Conservation (phyloP, 2,113 vertebrate genomes). For the Abramis brama region DNA sequence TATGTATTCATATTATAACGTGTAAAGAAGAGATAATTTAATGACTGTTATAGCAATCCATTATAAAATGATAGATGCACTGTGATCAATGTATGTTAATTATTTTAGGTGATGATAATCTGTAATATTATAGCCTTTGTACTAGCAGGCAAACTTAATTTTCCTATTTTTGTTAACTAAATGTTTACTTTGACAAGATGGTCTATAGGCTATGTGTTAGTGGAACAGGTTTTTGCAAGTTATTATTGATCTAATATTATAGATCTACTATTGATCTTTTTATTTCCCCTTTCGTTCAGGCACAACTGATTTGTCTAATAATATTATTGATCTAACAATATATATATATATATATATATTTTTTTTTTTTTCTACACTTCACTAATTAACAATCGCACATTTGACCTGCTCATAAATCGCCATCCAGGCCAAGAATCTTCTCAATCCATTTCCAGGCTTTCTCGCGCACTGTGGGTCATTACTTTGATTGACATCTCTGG, state of each 20-base stretch:
- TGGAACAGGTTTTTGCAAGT: neutral
- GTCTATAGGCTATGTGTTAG: neutral
- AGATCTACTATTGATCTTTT: too few relatives aligned
- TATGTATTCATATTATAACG: neutral
- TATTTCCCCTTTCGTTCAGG: too few relatives aligned
- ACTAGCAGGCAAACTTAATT: neutral
- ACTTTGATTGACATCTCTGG: conserved; percentile 66
- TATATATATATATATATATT: too few relatives aligned
- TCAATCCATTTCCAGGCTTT: conserved; percentile 65
- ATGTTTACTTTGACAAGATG: neutral
- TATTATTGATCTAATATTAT: neutral
- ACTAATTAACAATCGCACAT: neutral
- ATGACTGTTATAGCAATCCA: too few relatives aligned
- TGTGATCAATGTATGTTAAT: neutral
- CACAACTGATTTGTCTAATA: too few relatives aligned
- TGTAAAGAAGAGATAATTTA: neutral
- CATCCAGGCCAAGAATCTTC: neutral
- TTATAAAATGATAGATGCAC: too few relatives aligned
- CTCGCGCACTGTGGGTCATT: neutral
- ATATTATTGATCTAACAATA: neutral
- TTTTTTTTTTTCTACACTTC: neutral
- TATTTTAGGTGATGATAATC: neutral
- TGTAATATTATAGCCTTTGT: neutral
- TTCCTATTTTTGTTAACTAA: neutral
- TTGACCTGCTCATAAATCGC: neutral